Percentiles rank a stretch among this genome's conserved stretches.
These are phyloP conservation scores for Conomelus anceps DNA, from an alignment of 2,888 invertebrate genomes.

Conservation along the genomic window DNA sequence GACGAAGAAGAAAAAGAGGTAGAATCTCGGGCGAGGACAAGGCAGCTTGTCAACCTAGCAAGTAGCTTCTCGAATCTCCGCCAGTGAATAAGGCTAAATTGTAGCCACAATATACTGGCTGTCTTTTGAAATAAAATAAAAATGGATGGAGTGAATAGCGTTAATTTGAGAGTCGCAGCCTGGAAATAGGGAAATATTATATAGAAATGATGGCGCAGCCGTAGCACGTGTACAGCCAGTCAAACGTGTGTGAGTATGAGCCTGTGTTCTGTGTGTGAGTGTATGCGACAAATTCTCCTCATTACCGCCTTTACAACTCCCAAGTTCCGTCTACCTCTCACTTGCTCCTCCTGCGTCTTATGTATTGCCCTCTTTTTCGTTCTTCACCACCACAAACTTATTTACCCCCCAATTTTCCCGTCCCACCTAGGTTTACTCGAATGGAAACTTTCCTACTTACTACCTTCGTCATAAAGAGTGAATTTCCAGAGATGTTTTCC, in stretches of 20 bases:
- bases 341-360: background rate
- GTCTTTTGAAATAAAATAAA: conserved; percentile 27
- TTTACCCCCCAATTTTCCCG: background rate
- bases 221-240: background rate
- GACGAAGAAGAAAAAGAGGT: background rate
- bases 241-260: background rate
- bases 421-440: background rate
- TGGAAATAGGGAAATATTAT: conserved; percentile 26
- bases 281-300: background rate
- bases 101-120: conserved; percentile 48
- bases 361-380: conserved; percentile 17
- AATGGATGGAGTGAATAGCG: conserved; percentile 30
- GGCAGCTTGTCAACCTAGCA: background rate
- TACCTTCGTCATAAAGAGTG: background rate
- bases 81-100: conserved; percentile 54
- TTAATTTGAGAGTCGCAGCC: conserved; percentile 26
- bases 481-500: background rate
- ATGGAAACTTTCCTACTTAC: background rate
- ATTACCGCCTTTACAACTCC: background rate
- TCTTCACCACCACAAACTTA: background rate
- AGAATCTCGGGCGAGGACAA: background rate
- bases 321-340: background rate
- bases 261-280: background rate
- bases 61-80: conserved; percentile 1
- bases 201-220: background rate